Conservation (phyloP, 2,888 invertebrate genomes). For the Drosophila kanekoi region DNA sequence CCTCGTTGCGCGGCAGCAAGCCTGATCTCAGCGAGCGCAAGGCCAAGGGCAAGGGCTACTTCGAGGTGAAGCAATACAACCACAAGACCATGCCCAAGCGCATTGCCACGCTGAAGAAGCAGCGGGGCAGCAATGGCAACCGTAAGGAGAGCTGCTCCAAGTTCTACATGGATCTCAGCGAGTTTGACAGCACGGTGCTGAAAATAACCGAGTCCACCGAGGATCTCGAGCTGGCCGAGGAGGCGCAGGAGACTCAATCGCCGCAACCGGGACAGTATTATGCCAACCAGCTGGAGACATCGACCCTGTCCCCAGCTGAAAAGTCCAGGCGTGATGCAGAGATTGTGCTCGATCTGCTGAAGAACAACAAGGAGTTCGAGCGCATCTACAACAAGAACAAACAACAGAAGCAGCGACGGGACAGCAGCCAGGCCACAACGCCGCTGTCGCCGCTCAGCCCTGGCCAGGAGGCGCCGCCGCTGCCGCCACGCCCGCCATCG, state of each 20-base stretch:
- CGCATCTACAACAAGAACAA: conserved; percentile 91
- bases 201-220: conserved; percentile 89
- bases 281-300: conserved; percentile 21
- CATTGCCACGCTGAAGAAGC: conserved; percentile 90
- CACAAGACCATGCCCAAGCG: conserved; percentile 90
- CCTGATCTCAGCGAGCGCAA: conserved; percentile 76
- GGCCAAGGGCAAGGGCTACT: conserved; percentile 81
- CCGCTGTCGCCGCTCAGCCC: conserved; percentile 56
- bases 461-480: conserved; percentile 50
- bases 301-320: conserved; percentile 86
- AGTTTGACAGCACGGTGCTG: conserved; percentile 85
- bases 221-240: conserved; percentile 83
- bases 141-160: conserved; percentile 87
- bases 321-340: conserved; percentile 87
- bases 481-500: conserved; percentile 84
- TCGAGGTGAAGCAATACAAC: conserved; percentile 88
- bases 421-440: conserved; percentile 61
- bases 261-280: conserved; percentile 34
- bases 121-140: conserved; percentile 87
- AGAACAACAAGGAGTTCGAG: conserved; percentile 93
- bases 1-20: conserved; percentile 66
- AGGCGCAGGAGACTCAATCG: conserved; percentile 43
- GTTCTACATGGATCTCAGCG: conserved; percentile 89
- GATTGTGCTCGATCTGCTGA: conserved; percentile 91
- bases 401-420: conserved; percentile 87